Evolutionary conservation across 2,888 invertebrate species (phyloP).

Genomic region (Agelastica alni): DNA sequence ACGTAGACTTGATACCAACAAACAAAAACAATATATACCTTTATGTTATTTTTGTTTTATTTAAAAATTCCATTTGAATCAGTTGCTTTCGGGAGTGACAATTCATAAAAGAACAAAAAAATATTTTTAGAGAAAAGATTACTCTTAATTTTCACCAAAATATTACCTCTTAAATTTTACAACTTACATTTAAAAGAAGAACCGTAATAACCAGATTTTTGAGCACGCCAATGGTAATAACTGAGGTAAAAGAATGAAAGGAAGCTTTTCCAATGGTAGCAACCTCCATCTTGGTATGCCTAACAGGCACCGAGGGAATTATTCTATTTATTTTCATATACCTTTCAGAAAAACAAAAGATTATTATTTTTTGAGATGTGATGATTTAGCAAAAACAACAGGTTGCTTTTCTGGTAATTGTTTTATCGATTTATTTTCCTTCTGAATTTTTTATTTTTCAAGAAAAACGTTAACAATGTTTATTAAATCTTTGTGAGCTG

Average conservation of each 20-base stretch:
- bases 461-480: not conserved
- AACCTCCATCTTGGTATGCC: constrained; percentile 14
- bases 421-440: not conserved
- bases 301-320: constrained; percentile 25
- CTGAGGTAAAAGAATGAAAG: constrained; percentile 18
- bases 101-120: too few relatives aligned
- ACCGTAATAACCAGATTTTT: not conserved
- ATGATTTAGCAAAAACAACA: constrained; percentile 26
- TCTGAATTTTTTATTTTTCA: not conserved
- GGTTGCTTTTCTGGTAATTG: constrained; percentile 2
- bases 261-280: constrained; percentile 6
- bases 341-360: constrained; percentile 28
- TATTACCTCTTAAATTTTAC: too few relatives aligned
- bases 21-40: too few relatives aligned
- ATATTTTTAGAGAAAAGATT: too few relatives aligned
- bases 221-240: constrained; percentile 7
- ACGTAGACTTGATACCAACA: too few relatives aligned
- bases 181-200: constrained; percentile 5
- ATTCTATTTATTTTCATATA: constrained; percentile 37
- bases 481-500: not conserved
- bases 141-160: too few relatives aligned
- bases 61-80: too few relatives aligned
- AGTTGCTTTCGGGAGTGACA: too few relatives aligned
- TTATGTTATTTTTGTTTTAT: too few relatives aligned
- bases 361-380: constrained; percentile 29